Evolutionary conservation across 2,797 vertebrate species (phyloP).

Genomic region (Dallia pectoralis): DNA sequence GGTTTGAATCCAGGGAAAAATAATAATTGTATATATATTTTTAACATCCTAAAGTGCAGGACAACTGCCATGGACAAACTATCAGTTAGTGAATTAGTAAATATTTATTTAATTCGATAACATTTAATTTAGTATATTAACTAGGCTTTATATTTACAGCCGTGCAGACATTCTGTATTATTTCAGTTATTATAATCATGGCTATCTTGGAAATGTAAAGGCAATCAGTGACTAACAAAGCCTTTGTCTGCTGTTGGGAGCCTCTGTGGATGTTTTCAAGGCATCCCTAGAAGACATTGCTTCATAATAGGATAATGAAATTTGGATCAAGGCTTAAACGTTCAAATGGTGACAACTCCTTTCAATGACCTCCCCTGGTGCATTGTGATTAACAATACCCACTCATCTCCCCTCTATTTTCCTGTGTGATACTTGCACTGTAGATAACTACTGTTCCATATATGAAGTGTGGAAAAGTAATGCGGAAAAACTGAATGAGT

Average conservation of each 20-base stretch:
- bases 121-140: neutral
- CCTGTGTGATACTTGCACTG: constrained; percentile 24
- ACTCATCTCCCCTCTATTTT: constrained; percentile 5
- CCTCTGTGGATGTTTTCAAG: constrained; percentile 12
- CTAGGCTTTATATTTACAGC: neutral
- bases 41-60: neutral
- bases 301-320: constrained; percentile 31
- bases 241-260: constrained; percentile 52
- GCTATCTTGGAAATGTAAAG: constrained; percentile 27
- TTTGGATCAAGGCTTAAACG: constrained; percentile 43
- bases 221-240: constrained; percentile 29
- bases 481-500: constrained; percentile 18
- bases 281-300: constrained; percentile 17
- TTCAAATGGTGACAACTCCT: constrained; percentile 52
- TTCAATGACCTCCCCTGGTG: constrained; percentile 7
- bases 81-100: neutral
- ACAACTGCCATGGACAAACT: neutral
- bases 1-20: too few relatives aligned
- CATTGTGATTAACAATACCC: constrained; percentile 4
- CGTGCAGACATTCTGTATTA: neutral
- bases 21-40: too few relatives aligned
- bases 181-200: constrained; percentile 18
- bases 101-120: neutral
- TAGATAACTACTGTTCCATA: constrained; percentile 26
- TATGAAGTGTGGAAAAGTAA: constrained; percentile 6